Evolutionary conservation across 2,113 vertebrate genomes (phyloP).

Genomic region (Acrocephalus kingi): DNA sequence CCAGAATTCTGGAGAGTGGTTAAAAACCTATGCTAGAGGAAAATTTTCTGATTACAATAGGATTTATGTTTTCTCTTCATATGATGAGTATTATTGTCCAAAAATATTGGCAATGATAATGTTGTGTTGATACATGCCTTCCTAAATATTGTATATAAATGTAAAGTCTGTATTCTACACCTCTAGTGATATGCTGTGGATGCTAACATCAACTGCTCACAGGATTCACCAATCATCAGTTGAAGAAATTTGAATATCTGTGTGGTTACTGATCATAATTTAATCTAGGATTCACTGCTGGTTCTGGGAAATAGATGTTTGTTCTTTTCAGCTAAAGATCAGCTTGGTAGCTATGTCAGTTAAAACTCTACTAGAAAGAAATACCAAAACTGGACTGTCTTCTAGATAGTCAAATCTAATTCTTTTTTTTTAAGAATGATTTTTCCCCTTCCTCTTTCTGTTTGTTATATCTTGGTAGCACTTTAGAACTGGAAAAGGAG

Average conservation of each 20-base stretch:
- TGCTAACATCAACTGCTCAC: neutral
- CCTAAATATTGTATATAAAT: neutral
- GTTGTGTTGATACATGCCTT: neutral
- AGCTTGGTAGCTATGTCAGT: neutral
- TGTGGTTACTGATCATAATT: neutral
- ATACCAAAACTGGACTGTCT: neutral
- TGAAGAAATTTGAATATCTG: neutral
- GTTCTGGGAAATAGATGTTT: neutral
- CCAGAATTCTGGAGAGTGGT: neutral
- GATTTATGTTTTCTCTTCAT: neutral
- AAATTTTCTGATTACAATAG: neutral
- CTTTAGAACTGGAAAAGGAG: neutral
- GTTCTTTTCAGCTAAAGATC: neutral
- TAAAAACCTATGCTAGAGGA: neutral
- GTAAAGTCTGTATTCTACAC: neutral
- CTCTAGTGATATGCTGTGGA: accelerated
- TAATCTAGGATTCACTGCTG: neutral
- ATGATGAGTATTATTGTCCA: neutral
- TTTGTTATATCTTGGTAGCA: neutral
- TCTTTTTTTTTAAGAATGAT: too few relatives aligned
- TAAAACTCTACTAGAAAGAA: neutral
- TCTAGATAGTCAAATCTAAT: neutral
- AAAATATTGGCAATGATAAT: neutral
- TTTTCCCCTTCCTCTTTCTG: neutral
- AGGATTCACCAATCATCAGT: neutral